Percentiles rank a stretch among this genome's conserved stretches.
Evolutionary conservation across 2,888 invertebrate species (phyloP).

Genomic region (Clanis bilineata): DNA sequence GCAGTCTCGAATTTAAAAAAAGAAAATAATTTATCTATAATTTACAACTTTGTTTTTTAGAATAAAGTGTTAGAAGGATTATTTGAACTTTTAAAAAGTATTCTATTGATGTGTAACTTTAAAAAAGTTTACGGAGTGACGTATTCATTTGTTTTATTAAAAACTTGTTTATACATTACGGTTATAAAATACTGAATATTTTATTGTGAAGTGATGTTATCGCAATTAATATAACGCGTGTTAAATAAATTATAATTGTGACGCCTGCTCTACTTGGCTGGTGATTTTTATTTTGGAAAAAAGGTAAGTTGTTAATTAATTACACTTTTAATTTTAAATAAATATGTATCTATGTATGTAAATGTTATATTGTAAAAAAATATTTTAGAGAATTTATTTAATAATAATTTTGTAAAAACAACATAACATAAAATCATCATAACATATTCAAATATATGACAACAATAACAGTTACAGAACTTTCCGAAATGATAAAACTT

Average conservation of each 20-base stretch:
- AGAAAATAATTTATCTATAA: not conserved
- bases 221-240: not conserved
- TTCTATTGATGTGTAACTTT: not conserved
- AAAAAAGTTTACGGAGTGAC: not conserved
- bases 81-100: not conserved
- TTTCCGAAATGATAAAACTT: too few relatives aligned
- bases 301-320: constrained; percentile 4
- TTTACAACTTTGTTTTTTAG: not conserved
- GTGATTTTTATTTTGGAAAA: not conserved
- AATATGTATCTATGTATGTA: not conserved
- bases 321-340: not conserved
- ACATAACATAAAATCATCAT: too few relatives aligned
- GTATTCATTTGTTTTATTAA: not conserved
- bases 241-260: not conserved
- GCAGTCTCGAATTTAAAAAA: not conserved
- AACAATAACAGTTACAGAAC: too few relatives aligned
- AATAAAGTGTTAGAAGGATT: not conserved
- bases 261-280: not conserved
- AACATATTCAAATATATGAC: too few relatives aligned
- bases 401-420: too few relatives aligned
- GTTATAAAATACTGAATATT: not conserved
- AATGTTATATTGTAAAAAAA: too few relatives aligned
- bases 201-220: not conserved
- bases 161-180: not conserved
- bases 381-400: too few relatives aligned